Evolutionary conservation across 2,113 vertebrate species (phyloP).

Genomic region (Lamprotornis superbus): DNA sequence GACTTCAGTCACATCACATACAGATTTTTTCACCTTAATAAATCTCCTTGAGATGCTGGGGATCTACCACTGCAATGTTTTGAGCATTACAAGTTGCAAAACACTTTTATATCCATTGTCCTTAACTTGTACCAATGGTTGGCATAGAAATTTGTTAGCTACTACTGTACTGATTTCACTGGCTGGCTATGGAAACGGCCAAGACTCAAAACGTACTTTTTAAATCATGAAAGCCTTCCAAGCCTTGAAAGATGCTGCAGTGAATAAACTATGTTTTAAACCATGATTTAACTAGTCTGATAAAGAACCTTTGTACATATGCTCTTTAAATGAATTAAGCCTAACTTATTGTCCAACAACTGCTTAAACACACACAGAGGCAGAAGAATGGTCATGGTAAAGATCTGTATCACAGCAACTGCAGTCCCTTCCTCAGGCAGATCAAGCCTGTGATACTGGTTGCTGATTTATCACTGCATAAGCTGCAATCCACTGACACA

Average conservation of each 20-base stretch:
- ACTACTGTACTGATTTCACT: background rate
- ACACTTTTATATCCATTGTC: background rate
- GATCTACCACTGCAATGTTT: background rate
- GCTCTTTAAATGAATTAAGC: background rate
- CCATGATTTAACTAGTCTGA: background rate
- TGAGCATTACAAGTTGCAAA: background rate
- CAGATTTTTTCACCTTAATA: background rate
- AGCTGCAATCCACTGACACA: background rate
- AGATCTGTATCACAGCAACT: background rate
- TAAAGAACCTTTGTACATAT: background rate
- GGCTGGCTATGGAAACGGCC: background rate
- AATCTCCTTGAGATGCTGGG: background rate
- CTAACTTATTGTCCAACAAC: background rate
- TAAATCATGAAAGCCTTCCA: background rate
- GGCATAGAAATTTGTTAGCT: background rate
- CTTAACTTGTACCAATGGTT: background rate
- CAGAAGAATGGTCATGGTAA: background rate
- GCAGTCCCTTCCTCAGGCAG: background rate
- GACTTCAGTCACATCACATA: background rate
- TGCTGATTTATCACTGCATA: background rate
- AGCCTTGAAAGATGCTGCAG: background rate
- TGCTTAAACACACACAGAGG: background rate
- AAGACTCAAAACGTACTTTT: background rate
- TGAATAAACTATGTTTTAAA: background rate
- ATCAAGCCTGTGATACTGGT: background rate